phyloP scores from a whole-genome alignment of 2,888 invertebrate genomes.

The Sylvicola cinctus region DNA sequence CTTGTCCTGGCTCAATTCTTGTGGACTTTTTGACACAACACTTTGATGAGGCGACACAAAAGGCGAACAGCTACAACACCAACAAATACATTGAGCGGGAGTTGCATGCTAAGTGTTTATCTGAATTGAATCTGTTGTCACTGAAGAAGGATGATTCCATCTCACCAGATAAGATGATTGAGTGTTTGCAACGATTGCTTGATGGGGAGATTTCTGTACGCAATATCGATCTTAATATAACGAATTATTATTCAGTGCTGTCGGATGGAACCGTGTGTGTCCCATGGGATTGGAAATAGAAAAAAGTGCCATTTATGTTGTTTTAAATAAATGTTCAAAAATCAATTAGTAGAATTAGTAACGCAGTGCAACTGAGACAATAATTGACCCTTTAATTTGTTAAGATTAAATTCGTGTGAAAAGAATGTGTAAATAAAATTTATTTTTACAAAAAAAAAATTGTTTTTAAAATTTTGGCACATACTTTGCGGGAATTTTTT shows the following conservation, averaged over 20 bases:
- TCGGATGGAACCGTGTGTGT: conserved; percentile 80
- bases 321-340: too few species aligned
- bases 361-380: too few species aligned
- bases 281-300: conserved; percentile 71
- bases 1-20: conserved; percentile 70
- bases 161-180: conserved; percentile 74
- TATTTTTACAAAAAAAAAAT: too few species aligned
- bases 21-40: conserved; percentile 65
- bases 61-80: conserved; percentile 55
- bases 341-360: too few species aligned
- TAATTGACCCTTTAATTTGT: too few species aligned
- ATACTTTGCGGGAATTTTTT: too few species aligned
- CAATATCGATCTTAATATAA: conserved; percentile 54
- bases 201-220: conserved; percentile 26
- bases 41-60: conserved; percentile 49
- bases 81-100: conserved; percentile 64
- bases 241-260: conserved; percentile 80
- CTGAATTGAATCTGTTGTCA: conserved; percentile 44
- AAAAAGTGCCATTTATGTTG: not conserved
- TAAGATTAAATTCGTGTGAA: too few species aligned
- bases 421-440: too few species aligned
- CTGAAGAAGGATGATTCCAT: conserved; percentile 79
- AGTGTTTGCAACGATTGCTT: conserved; percentile 55
- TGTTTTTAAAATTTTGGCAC: too few species aligned
- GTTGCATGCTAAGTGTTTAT: conserved; percentile 41